A percentile compares a stretch with the other conserved stretches of the same genome.
Evolutionary conservation across 2,888 invertebrate species (phyloP).

Genomic region (Autographa pulchrina): DNA sequence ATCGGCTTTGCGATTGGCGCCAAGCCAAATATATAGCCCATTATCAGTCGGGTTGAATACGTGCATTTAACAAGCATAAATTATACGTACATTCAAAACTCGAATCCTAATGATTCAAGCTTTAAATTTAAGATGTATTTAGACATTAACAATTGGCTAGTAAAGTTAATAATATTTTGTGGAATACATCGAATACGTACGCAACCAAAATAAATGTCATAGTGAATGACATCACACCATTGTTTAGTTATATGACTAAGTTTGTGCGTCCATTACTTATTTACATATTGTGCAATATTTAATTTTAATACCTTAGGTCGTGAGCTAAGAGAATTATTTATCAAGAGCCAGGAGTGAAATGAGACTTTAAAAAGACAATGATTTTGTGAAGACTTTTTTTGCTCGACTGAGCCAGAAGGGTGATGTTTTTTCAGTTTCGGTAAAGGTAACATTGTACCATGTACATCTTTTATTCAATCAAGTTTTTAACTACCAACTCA

Average conservation of each 20-base stretch:
- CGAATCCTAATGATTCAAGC: no score
- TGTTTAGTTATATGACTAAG: constrained; percentile 41
- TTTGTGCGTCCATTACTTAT: constrained; percentile 32
- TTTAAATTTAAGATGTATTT: no score
- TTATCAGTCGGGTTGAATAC: neutral
- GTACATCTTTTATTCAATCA: no score
- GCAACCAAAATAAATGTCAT: constrained; percentile 28
- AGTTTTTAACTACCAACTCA: no score
- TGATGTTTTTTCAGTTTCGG: no score
- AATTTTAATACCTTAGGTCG: constrained; percentile 11
- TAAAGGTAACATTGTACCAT: no score
- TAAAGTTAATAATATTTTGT: neutral
- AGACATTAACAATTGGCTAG: no score
- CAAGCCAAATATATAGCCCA: neutral
- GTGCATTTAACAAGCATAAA: no score
- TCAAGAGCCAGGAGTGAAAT: neutral
- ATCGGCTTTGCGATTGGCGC: neutral
- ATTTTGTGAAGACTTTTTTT: no score
- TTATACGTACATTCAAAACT: no score
- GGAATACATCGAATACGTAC: constrained; percentile 7
- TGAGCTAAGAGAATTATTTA: neutral
- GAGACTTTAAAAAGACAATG: no score
- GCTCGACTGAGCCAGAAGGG: no score
- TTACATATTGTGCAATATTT: constrained; percentile 11
- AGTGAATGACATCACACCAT: constrained; percentile 41